These are phyloP conservation scores for Cryptocephalus moraei DNA, from an alignment of 2,888 invertebrate species.

Conservation along the genomic window DNA sequence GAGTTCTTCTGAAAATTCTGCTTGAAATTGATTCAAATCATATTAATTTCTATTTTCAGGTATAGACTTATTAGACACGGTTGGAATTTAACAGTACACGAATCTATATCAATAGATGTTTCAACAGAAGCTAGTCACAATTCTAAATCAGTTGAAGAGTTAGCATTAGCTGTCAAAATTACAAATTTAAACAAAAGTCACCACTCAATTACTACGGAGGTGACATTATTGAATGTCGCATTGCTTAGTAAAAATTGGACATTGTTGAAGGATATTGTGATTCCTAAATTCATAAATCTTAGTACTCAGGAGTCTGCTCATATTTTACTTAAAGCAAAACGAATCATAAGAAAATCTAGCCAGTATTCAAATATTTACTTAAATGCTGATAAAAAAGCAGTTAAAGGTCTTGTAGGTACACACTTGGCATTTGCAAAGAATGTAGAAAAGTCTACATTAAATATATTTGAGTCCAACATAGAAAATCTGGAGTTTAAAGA, in stretches of 20 bases:
- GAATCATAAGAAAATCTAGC: constrained; percentile 21
- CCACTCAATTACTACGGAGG: constrained; percentile 45
- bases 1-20: constrained; percentile 9
- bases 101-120: constrained; percentile 48
- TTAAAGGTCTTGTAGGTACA: constrained; percentile 29
- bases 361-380: constrained; percentile 34
- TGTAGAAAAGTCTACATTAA: constrained; percentile 24
- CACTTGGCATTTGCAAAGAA: constrained; percentile 41
- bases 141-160: constrained; percentile 40
- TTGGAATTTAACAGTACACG: constrained; percentile 52
- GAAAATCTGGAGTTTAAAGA: constrained; percentile 14
- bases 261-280: constrained; percentile 32
- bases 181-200: constrained; percentile 60
- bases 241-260: constrained; percentile 54
- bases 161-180: constrained; percentile 57
- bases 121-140: constrained; percentile 40
- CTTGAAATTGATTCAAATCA: background rate
- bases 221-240: constrained; percentile 49
- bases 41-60: constrained; percentile 24
- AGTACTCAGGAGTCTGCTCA: constrained; percentile 44
- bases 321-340: constrained; percentile 41
- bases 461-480: constrained; percentile 26
- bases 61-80: constrained; percentile 55
- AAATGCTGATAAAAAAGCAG: constrained; percentile 21
- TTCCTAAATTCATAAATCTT: constrained; percentile 35